phyloP scores from a whole-genome alignment of 37 sponge, comb jelly and placozoan species.

The Oopsacas minuta region DNA sequence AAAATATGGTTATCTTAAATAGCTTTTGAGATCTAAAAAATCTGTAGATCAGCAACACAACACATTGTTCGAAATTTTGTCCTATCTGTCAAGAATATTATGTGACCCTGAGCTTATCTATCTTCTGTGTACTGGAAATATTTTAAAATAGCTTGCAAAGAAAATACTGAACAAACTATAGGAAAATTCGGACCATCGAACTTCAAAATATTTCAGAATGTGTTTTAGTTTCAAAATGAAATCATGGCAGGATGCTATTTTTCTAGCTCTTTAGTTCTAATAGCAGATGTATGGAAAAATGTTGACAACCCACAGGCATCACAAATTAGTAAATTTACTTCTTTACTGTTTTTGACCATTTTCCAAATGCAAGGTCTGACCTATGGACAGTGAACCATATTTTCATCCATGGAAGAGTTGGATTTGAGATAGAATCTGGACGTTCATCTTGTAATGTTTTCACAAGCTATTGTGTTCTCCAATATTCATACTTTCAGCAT shows the following conservation, averaged over 20 bases:
- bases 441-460: not conserved
- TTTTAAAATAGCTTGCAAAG: not conserved
- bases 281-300: not conserved
- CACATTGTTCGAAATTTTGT: not conserved
- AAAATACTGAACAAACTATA: not conserved
- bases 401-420: not conserved
- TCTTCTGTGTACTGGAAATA: not conserved
- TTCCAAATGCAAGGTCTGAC: not conserved
- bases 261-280: not conserved
- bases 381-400: not conserved
- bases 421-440: not conserved
- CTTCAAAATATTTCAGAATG: not conserved
- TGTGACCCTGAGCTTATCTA: not conserved
- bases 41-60: not conserved
- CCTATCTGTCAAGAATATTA: not conserved
- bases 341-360: not conserved
- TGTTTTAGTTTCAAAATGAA: not conserved
- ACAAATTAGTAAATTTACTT: not conserved
- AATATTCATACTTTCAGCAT: not conserved
- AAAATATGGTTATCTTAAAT: not conserved
- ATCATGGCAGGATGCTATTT: not conserved
- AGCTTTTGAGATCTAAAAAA: not conserved
- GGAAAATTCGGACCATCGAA: not conserved
- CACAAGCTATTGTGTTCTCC: not conserved
- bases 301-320: not conserved